These are phyloP conservation scores for Streptopelia turtur DNA, from an alignment of 2,797 vertebrate species.

Conservation along the genomic window DNA sequence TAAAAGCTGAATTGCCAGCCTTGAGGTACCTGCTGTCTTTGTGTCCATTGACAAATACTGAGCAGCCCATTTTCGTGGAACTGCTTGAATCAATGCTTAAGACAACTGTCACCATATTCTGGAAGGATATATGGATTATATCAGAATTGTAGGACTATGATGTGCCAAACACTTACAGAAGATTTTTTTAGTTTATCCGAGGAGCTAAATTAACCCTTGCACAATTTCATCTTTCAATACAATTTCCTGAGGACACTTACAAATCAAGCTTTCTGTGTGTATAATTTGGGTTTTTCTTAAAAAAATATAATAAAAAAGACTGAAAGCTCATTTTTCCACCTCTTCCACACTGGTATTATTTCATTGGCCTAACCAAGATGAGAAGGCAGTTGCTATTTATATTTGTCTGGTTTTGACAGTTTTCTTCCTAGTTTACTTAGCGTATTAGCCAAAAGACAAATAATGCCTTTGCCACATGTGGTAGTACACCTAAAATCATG, in stretches of 20 bases:
- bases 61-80: background rate
- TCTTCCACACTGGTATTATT: background rate
- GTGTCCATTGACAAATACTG: background rate
- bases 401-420: background rate
- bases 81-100: background rate
- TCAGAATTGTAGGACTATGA: background rate
- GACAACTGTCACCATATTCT: background rate
- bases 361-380: background rate
- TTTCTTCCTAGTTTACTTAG: background rate
- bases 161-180: background rate
- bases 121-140: background rate
- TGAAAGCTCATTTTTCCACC: background rate
- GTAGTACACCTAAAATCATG: background rate
- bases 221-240: background rate
- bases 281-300: background rate
- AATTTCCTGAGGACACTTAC: background rate
- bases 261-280: background rate
- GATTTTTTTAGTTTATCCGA: background rate
- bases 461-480: background rate
- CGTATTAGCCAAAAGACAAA: background rate
- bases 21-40: background rate
- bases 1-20: background rate
- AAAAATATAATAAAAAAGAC: background rate
- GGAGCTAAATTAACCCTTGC: background rate
- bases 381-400: background rate